Conservation (phyloP, 2,888 invertebrate genomes). For the Heteropelma amictum region DNA sequence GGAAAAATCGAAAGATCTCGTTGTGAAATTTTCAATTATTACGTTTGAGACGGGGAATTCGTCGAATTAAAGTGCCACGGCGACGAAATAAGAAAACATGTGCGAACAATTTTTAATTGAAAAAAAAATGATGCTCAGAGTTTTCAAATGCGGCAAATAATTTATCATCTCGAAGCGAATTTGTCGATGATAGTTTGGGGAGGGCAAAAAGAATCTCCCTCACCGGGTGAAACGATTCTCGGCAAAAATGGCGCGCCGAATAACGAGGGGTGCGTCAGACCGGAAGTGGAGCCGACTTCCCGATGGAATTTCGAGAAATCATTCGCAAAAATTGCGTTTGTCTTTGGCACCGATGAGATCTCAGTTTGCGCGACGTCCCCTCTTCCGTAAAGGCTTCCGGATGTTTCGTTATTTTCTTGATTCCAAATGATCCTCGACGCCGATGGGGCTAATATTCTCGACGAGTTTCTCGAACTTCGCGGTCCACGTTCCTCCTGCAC, state of each 20-base stretch:
- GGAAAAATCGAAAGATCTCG: too few species aligned
- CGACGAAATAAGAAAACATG: too few species aligned
- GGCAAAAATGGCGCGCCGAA: constrained; percentile 48
- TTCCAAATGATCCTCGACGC: constrained; percentile 48
- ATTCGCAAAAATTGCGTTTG: constrained; percentile 17
- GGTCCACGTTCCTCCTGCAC: constrained; percentile 93
- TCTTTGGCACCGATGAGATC: constrained; percentile 33
- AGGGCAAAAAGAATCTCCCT: too few species aligned
- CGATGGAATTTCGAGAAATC: constrained; percentile 48
- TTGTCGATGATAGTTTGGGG: too few species aligned
- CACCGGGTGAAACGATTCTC: constrained; percentile 61
- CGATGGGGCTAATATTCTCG: constrained; percentile 58
- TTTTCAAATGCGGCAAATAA: too few species aligned
- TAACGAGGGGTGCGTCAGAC: constrained; percentile 46
- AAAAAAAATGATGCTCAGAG: too few species aligned
- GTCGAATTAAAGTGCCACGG: too few species aligned
- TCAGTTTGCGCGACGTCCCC: neutral
- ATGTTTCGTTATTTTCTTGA: constrained; percentile 15
- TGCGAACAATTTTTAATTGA: too few species aligned
- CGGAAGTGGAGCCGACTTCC: constrained; percentile 32
- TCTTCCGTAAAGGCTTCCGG: constrained; percentile 34
- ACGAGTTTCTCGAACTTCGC: constrained; percentile 78
- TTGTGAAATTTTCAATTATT: too few species aligned
- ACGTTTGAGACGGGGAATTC: too few species aligned
- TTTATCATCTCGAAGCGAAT: too few species aligned